Evolutionary conservation across 2,888 invertebrate genomes (phyloP).

Genomic region (Ormyrus nitidulus): DNA sequence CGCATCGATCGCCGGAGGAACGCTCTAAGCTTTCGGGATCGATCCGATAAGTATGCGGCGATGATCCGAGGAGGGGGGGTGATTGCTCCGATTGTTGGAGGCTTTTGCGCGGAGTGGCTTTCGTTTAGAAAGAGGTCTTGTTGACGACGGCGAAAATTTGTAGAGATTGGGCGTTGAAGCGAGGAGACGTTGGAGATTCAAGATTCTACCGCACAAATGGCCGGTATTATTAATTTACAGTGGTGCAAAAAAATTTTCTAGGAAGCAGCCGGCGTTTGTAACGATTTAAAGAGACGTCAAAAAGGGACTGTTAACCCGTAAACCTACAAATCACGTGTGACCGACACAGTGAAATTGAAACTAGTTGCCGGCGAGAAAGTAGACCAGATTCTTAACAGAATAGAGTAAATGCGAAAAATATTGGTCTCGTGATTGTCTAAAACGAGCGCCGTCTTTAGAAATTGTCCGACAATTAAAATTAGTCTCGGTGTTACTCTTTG

Average conservation of each 20-base stretch:
- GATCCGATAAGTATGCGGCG: too few species aligned
- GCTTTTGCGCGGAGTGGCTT: too few species aligned
- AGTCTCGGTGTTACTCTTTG: too few species aligned
- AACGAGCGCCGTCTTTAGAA: neutral
- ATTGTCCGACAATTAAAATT: neutral
- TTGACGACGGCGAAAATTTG: too few species aligned
- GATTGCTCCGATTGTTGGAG: too few species aligned
- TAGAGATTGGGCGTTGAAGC: too few species aligned
- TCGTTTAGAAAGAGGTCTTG: too few species aligned
- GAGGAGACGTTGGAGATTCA: too few species aligned
- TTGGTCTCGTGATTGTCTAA: neutral
- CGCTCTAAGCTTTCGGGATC: too few species aligned
- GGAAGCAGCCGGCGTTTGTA: neutral
- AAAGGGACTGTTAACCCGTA: conserved; percentile 31
- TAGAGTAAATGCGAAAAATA: conserved; percentile 11
- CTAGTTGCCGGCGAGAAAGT: conserved; percentile 3
- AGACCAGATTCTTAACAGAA: conserved; percentile 36
- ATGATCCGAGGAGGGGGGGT: too few species aligned
- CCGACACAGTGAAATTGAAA: neutral
- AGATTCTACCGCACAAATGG: too few species aligned
- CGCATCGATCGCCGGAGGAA: too few species aligned
- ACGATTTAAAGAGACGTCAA: neutral
- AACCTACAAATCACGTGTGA: conserved; percentile 11
- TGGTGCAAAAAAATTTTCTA: conserved; percentile 5
- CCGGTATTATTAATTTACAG: neutral